A percentile compares a stretch with the other conserved stretches of the same genome.
These are phyloP conservation scores for Drosophila paramelanica DNA, from an alignment of 2,888 invertebrate species.

Conservation along the genomic window DNA sequence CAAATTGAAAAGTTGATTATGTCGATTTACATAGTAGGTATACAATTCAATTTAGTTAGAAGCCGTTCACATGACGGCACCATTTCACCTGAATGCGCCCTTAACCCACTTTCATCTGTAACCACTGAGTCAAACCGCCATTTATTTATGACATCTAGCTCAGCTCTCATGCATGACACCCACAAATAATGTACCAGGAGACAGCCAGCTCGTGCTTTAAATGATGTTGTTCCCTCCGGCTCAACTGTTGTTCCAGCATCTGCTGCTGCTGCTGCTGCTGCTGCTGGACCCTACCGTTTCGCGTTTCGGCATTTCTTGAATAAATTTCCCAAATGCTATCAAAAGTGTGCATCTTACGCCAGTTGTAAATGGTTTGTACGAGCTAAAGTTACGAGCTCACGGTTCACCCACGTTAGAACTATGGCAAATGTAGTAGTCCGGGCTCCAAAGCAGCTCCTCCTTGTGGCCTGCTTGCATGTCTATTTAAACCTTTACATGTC, in stretches of 20 bases:
- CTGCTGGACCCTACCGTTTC: slow-evolving; percentile 19
- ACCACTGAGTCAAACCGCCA: slow-evolving; percentile 33
- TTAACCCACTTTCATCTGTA: slow-evolving; percentile 60
- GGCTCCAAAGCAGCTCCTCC: slow-evolving; percentile 8
- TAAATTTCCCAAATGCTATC: slow-evolving; percentile 66
- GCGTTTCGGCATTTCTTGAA: slow-evolving; percentile 45
- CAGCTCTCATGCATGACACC: slow-evolving; percentile 60
- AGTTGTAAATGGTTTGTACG: slow-evolving; percentile 58
- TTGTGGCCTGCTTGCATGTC: slow-evolving; percentile 51
- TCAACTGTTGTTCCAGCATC: slow-evolving; percentile 14
- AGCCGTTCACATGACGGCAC: slow-evolving; percentile 18
- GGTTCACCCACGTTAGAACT: slow-evolving; percentile 49
- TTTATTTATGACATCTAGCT: slow-evolving; percentile 68
- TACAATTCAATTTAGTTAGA: slow-evolving; percentile 67
- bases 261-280: slow-evolving; percentile 16
- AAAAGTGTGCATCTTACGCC: slow-evolving; percentile 70
- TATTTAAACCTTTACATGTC: slow-evolving; percentile 74
- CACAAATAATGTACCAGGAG: slow-evolving; percentile 63
- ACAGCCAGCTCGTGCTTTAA: slow-evolving; percentile 74
- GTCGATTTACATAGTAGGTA: slow-evolving; percentile 68
- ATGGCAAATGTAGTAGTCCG: slow-evolving; percentile 33
- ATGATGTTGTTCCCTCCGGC: slow-evolving; percentile 67
- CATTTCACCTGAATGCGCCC: slow-evolving; percentile 54
- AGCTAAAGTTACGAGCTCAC: slow-evolving; percentile 48
- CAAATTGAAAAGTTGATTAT: slow-evolving; percentile 73